Conservation (phyloP, 1,140 invertebrate genomes). For the Brachystomella parvula region DNA sequence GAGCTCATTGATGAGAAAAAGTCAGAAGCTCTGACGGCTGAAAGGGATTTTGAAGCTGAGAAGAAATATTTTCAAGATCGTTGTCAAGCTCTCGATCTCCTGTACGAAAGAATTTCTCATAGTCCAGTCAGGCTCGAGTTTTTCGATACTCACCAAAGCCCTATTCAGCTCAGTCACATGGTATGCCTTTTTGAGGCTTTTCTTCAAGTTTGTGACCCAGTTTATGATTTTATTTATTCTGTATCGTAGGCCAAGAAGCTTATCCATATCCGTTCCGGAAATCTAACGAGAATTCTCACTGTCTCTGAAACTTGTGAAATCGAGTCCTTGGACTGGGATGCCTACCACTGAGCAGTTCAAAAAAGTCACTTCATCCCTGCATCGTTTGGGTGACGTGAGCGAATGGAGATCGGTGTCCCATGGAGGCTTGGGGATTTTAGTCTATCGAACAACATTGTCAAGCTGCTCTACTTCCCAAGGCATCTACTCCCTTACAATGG, state of each 20-base stretch:
- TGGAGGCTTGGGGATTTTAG: neutral
- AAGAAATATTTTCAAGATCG: neutral
- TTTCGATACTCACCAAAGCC: constrained; percentile 25
- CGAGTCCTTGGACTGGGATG: constrained; percentile 10
- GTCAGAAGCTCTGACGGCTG: constrained; percentile 3
- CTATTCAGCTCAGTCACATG: constrained; percentile 9
- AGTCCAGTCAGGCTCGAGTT: constrained; percentile 25
- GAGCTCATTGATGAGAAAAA: constrained; percentile 13
- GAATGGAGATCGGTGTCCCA: neutral
- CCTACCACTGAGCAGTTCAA: constrained; percentile 15
- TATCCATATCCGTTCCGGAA: neutral
- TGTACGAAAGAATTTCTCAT: neutral
- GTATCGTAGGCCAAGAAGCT: constrained; percentile 14
- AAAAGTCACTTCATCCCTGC: neutral
- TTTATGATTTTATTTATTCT: neutral
- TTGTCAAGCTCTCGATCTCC: constrained; percentile 4
- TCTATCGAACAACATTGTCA: constrained; percentile 8
- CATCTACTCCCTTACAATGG: neutral
- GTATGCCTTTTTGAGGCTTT: constrained; percentile 12
- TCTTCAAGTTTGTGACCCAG: neutral
- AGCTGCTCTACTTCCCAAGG: neutral
- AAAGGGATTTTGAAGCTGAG: neutral
- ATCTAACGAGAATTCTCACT: neutral
- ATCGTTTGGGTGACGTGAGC: neutral
- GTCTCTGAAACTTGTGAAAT: constrained; percentile 10